Percentiles rank a stretch among this genome's conserved stretches.
Evolutionary conservation across 2,113 vertebrate species (phyloP).

Genomic region (Astur gentilis): DNA sequence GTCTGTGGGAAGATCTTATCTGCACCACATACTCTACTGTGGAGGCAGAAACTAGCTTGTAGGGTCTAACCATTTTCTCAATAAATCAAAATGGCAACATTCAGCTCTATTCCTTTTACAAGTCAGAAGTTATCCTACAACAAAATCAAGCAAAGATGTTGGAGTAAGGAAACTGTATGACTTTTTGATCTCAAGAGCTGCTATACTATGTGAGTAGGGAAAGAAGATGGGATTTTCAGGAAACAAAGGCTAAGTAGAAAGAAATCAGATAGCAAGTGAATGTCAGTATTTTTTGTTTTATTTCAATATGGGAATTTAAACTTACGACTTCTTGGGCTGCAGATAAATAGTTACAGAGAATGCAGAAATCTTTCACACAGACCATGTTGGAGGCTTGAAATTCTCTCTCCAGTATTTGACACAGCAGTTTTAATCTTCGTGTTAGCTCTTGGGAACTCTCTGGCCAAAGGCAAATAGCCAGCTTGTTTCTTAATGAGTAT

Average conservation of each 20-base stretch:
- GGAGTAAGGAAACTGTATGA: neutral
- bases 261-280: neutral
- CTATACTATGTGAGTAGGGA: neutral
- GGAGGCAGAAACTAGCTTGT: neutral
- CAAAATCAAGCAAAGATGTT: neutral
- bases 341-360: slow-evolving; percentile 1
- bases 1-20: neutral
- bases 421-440: neutral
- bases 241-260: neutral
- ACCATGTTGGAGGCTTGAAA: neutral
- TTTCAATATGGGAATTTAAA: neutral
- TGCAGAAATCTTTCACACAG: neutral
- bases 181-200: neutral
- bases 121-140: neutral
- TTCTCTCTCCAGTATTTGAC: neutral
- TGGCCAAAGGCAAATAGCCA: neutral
- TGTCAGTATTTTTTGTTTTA: neutral
- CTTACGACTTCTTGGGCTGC: neutral
- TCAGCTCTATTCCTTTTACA: neutral
- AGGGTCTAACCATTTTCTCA: neutral
- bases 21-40: accelerated
- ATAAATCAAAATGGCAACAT: neutral
- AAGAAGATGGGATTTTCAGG: neutral
- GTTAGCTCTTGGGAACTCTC: neutral
- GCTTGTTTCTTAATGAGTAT: neutral